Conservation (phyloP, 2,888 invertebrate genomes). For the Digitonthophagus gazella region DNA sequence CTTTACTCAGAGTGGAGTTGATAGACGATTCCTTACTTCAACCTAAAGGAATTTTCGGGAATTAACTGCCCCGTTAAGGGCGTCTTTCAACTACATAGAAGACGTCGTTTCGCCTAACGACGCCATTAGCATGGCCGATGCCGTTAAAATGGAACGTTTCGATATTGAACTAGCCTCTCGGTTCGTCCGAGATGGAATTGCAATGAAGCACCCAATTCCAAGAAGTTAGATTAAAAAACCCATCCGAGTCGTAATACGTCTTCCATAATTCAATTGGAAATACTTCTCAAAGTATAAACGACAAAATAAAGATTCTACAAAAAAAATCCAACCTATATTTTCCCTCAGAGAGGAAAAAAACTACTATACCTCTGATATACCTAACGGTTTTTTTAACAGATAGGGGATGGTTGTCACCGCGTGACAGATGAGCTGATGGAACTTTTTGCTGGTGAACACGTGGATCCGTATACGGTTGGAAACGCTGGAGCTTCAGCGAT, state of each 20-base stretch:
- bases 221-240: neutral
- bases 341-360: neutral
- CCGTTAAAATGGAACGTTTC: neutral
- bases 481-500: neutral
- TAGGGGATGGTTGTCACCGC: neutral
- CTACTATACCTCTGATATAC: neutral
- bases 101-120: neutral
- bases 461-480: neutral
- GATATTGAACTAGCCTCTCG: neutral
- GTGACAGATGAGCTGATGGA: neutral
- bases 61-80: neutral
- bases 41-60: no score
- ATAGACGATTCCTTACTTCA: neutral
- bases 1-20: no score
- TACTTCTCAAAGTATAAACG: no score
- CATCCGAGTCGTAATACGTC: no score
- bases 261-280: no score
- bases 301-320: no score
- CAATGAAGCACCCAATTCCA: neutral
- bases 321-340: neutral
- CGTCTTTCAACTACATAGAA: neutral
- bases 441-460: neutral
- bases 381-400: neutral
- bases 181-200: neutral
- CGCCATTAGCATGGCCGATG: neutral